A percentile compares a stretch with the other conserved stretches of the same genome.
Evolutionary conservation across 2,888 invertebrate species (phyloP).

Genomic region (Belgica antarctica): DNA sequence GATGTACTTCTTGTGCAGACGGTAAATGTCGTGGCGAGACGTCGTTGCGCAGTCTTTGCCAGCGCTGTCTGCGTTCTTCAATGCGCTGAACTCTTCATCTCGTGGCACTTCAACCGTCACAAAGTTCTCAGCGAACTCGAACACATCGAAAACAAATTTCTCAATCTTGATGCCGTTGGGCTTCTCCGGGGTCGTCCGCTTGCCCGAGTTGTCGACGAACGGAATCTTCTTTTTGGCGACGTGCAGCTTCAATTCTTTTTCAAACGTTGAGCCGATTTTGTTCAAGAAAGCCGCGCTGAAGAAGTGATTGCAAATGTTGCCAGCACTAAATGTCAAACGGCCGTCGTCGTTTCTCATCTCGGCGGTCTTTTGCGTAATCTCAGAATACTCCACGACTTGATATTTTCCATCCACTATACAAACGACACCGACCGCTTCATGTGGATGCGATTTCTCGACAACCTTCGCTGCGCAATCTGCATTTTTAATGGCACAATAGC

Average conservation of each 20-base stretch:
- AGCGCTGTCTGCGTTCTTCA: slow-evolving; percentile 88
- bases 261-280: slow-evolving; percentile 68
- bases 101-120: slow-evolving; percentile 90
- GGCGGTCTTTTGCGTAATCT: slow-evolving; percentile 84
- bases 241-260: slow-evolving; percentile 80
- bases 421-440: slow-evolving; percentile 94
- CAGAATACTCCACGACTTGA: slow-evolving; percentile 96
- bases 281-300: slow-evolving; percentile 84
- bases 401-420: slow-evolving; percentile 88
- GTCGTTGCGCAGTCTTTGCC: slow-evolving; percentile 91
- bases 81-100: slow-evolving; percentile 91
- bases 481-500: slow-evolving; percentile 83
- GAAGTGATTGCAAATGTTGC: slow-evolving; percentile 98
- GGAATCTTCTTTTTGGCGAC: slow-evolving; percentile 98
- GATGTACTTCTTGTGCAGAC: slow-evolving; percentile 76
- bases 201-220: slow-evolving; percentile 69
- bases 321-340: slow-evolving; percentile 84
- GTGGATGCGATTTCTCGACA: slow-evolving; percentile 85
- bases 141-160: slow-evolving; percentile 99
- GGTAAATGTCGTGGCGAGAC: slow-evolving; percentile 72
- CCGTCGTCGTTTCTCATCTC: slow-evolving; percentile 75
- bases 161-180: slow-evolving; percentile 98
- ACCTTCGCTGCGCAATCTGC: slow-evolving; percentile 97
- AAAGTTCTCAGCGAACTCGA: slow-evolving; percentile 86
- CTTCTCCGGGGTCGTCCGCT: slow-evolving; percentile 69